Conservation (phyloP, 2,797 vertebrate genomes). For the Ispidina picta region DNA sequence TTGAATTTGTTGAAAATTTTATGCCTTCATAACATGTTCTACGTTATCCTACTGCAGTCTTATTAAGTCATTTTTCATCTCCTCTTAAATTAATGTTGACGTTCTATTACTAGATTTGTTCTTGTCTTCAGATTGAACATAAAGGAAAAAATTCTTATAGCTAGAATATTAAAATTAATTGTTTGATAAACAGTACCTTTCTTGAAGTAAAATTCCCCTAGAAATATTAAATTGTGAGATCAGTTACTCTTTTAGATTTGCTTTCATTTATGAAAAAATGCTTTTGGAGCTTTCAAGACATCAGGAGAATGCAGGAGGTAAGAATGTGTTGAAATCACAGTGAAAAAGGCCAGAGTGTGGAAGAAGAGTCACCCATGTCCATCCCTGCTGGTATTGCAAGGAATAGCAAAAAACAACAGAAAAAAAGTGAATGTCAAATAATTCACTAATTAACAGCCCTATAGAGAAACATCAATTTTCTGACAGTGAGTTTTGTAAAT, state of each 20-base stretch:
- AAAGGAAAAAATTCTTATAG: slow-evolving; percentile 59
- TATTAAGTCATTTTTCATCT: slow-evolving; percentile 80
- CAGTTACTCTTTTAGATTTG: slow-evolving; percentile 44
- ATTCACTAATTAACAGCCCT: background rate
- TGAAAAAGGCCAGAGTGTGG: background rate
- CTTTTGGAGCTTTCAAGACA: background rate
- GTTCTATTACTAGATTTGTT: slow-evolving; percentile 74
- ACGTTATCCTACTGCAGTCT: slow-evolving; percentile 65
- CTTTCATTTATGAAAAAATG: background rate
- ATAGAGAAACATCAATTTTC: background rate
- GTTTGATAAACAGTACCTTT: slow-evolving; percentile 57
- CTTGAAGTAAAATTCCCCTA: slow-evolving; percentile 52
- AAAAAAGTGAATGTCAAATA: background rate
- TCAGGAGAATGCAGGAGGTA: background rate
- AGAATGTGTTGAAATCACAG: background rate
- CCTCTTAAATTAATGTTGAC: slow-evolving; percentile 74
- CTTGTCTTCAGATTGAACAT: slow-evolving; percentile 70
- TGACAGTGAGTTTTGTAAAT: background rate
- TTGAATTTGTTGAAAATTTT: slow-evolving; percentile 77
- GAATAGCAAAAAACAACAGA: background rate
- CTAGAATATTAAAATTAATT: slow-evolving; percentile 75
- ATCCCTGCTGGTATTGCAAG: background rate
- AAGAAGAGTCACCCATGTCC: fast-evolving
- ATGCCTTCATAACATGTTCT: slow-evolving; percentile 66
- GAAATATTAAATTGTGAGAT: slow-evolving; percentile 48